Conservation (phyloP, 1,140 invertebrate species). For the Pseudomyrmex dendroicus region DNA sequence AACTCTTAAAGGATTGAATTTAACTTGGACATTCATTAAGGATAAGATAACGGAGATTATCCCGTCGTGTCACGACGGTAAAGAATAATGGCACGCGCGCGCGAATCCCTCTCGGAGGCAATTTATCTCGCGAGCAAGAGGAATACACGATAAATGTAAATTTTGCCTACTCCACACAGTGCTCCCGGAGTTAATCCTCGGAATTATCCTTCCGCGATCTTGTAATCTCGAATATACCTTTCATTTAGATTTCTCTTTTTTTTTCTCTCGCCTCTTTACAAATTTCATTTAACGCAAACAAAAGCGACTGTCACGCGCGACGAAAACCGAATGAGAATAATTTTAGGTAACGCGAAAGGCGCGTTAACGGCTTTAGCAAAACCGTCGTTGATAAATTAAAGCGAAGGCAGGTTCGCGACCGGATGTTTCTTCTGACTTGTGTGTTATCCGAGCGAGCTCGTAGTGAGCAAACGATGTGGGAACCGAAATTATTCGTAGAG, state of each 20-base stretch:
- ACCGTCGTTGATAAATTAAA: conserved; percentile 10
- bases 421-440: conserved; percentile 14
- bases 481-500: conserved; percentile 26
- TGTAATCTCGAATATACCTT: not conserved
- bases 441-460: conserved; percentile 11
- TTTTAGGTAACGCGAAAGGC: not conserved
- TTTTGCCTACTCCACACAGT: conserved; percentile 1
- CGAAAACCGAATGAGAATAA: not conserved
- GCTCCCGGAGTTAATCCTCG: conserved; percentile 23
- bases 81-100: conserved; percentile 51
- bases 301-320: not conserved
- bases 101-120: conserved; percentile 31
- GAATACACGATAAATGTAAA: conserved; percentile 60
- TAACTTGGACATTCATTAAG: conserved; percentile 52
- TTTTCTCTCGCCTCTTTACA: not conserved
- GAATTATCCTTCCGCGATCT: conserved; percentile 22
- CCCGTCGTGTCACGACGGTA: not conserved
- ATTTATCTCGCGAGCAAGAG: conserved; percentile 48
- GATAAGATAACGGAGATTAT: conserved; percentile 49
- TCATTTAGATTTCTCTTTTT: not conserved
- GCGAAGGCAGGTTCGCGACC: not conserved
- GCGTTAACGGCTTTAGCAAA: not conserved
- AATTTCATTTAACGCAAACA: conserved; percentile 7
- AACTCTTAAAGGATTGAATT: conserved; percentile 28
- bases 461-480: conserved; percentile 26